Base-by-base conservation (phyloP, 2,797 vertebrate genomes). In the Neosilurus hyrtlii region DNA sequence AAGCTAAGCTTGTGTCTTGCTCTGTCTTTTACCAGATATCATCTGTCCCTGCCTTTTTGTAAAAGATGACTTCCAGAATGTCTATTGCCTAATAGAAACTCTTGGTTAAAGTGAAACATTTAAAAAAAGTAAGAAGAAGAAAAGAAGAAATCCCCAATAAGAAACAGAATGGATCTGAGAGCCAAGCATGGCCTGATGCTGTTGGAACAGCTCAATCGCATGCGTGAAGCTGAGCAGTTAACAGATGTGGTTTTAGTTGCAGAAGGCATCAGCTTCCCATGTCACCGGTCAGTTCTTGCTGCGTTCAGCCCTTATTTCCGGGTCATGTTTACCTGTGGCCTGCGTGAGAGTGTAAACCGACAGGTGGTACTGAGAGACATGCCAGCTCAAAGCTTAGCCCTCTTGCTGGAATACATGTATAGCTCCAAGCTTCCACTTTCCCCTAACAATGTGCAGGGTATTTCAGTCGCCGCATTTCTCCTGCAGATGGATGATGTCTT, bases 241-340 rank as follows among this genome's bases (percentile, higher is more conserved):
- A 95, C 94, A 15, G 98, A 99, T 2, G 96, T 99, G 24, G 94
- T 98, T 14, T 92, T 99, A 20, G 91, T 99, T 10, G 96, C 96
- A 7, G 97, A 98, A 85, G 96, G 93, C 67, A 92, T 97, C 90
- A 94, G 91, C 81, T 99, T 99, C 86, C 96, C 96, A 49, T 99
- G 97, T 88, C 98, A 99, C 90, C 94, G 96, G 11, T 91, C 98
- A 0, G 93, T 99, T 16, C 92, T 99, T 26, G 96, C 97, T 0
- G 96, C 97, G 7, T 99, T 99, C 88, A 99, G 98, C 70, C 96
- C 97, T n/a, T 99, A 99, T 86, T 99, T 99, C 90, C 96, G 92
- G 62, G 97, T 96, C 3, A 99, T 99, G 98, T 99, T 99, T 88
- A 98, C 96, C 52, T 99, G 98, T 18, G 98, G 98, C 78, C 90